Conservation (phyloP, 2,888 invertebrate species). For the Mythimna loreyi region DNA sequence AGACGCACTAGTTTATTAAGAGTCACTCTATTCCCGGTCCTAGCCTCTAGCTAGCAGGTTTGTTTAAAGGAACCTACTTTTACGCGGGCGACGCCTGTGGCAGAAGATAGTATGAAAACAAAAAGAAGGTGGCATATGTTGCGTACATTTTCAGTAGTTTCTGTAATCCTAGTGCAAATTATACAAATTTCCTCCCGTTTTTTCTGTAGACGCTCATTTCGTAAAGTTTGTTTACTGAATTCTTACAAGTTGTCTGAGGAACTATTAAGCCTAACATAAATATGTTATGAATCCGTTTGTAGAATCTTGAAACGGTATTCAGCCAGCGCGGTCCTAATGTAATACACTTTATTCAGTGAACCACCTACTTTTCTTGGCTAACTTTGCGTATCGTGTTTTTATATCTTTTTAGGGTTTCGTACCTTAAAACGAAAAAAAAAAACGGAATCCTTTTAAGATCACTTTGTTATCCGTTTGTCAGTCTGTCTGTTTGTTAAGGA, state of each 20-base stretch:
- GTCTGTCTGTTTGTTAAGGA: too few relatives aligned
- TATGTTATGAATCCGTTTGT: conserved; percentile 56
- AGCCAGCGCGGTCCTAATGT: conserved; percentile 24
- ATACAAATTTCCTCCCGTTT: conserved; percentile 9
- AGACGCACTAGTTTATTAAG: too few relatives aligned
- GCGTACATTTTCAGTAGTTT: conserved; percentile 20
- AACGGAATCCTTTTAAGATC: too few relatives aligned
- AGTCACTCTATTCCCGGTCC: too few relatives aligned
- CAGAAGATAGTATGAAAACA: not conserved
- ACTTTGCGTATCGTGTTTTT: conserved; percentile 45
- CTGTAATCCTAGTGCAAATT: conserved; percentile 23
- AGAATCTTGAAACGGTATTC: conserved; percentile 38
- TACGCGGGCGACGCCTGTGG: too few relatives aligned
- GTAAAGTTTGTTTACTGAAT: conserved; percentile 50
- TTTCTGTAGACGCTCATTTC: conserved; percentile 18
- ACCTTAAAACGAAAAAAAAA: too few relatives aligned
- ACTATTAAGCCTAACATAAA: conserved; percentile 53
- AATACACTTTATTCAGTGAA: conserved; percentile 43
- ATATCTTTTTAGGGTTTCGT: too few relatives aligned
- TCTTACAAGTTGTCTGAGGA: conserved; percentile 43
- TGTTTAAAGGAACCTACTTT: too few relatives aligned
- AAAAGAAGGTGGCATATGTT: conserved; percentile 11
- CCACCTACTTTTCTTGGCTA: conserved; percentile 25
- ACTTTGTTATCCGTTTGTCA: too few relatives aligned
- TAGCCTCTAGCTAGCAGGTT: too few relatives aligned